These are phyloP conservation scores for Noctilio leporinus DNA, from an alignment of 2,113 vertebrate species.

Conservation along the genomic window DNA sequence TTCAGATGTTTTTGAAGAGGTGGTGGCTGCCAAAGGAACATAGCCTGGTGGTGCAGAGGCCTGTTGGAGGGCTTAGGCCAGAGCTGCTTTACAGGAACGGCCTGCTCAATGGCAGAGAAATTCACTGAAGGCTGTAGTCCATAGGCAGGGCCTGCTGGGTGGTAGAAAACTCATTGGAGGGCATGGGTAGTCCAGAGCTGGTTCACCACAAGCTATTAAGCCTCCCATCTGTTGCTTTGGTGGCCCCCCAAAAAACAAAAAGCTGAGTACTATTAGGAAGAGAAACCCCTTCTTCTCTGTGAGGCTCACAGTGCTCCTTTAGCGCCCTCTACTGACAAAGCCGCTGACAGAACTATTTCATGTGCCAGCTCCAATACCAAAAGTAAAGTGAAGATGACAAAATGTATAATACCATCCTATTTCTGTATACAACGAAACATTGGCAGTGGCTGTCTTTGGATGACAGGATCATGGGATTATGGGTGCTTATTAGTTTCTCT, in stretches of 20 bases:
- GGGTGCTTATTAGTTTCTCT: background rate
- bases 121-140: background rate
- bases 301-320: background rate
- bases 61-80: background rate
- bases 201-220: background rate
- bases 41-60: background rate
- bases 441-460: background rate
- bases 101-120: background rate
- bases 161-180: background rate
- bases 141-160: background rate
- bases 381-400: background rate
- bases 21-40: background rate
- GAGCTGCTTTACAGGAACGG: background rate
- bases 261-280: background rate
- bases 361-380: background rate
- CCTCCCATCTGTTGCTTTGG: background rate
- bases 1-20: background rate
- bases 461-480: background rate
- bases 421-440: background rate
- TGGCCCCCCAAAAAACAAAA: background rate
- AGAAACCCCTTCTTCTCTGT: background rate
- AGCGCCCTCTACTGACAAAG: background rate
- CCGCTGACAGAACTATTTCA: background rate
- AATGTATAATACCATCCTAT: background rate
- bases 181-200: background rate